These are phyloP conservation scores for Leptopilina syphax DNA, from an alignment of 2,888 invertebrate species.

Conservation along the genomic window DNA sequence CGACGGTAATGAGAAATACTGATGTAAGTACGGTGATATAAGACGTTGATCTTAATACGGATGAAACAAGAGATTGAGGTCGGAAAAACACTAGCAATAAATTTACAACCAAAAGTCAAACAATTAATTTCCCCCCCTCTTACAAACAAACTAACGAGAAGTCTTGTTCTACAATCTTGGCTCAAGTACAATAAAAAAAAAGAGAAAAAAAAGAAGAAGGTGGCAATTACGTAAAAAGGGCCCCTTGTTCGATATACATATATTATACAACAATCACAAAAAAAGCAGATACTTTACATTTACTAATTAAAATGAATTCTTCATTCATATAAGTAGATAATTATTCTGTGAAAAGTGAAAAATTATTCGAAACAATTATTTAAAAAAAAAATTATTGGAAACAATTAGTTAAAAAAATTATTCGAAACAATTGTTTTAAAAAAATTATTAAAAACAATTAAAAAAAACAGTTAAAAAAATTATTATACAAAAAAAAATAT, in stretches of 20 bases:
- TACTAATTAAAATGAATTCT: no score
- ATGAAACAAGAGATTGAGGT: conserved; percentile 39
- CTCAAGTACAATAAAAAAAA: neutral
- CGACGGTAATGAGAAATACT: conserved; percentile 41
- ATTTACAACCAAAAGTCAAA: conserved; percentile 29
- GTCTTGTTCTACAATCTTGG: conserved; percentile 30
- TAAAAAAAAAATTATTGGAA: neutral
- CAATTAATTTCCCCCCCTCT: conserved; percentile 4
- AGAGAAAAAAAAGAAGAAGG: neutral
- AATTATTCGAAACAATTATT: neutral
- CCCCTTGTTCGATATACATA: neutral
- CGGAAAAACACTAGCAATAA: conserved; percentile 20
- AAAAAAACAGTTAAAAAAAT: no score
- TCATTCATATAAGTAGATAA: neutral
- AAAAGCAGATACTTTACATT: no score
- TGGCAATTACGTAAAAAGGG: neutral
- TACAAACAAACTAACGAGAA: neutral
- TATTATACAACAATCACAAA: no score
- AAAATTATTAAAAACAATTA: no score
- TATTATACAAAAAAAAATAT: no score
- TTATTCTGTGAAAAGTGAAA: neutral
- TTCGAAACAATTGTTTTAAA: neutral
- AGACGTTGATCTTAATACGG: conserved; percentile 41
- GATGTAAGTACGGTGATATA: conserved; percentile 42
- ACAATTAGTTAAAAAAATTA: no score